Evolutionary conservation across 2,888 invertebrate species (phyloP), one percentile per base, ranked within the genome.

Genomic region (Pristionchus fissidentatus): DNA sequence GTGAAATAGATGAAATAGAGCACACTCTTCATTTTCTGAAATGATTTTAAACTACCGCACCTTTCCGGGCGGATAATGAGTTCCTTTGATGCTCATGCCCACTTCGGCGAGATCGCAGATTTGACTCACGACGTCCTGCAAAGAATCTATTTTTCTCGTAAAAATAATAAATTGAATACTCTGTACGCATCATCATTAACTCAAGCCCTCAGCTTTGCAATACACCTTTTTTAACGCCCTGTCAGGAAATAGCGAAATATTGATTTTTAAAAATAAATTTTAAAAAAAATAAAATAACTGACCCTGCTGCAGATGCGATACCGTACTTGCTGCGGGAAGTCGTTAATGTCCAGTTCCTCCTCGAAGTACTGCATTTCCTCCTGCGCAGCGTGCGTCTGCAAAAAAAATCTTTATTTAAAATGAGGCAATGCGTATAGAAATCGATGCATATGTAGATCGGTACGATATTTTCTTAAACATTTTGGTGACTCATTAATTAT

Each of bases 81-180:
- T 97, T n/a, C 99, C 99, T 66, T 98, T 95, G 0, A 99, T 99
- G 0, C 98, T 98, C 86, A 99, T 96, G 55, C 99, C 99, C 0
- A 98, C 99, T 93, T 99, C 99, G 0, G 98, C 98, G 93, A 98
- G 98, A 93, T 99, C 99, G 78, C 97, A 97, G 91, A 99, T 98
- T 92, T 98, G 96, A 0, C 97, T 97, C 87, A 99, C 93, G 7
- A 98, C 97, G 94, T 99, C 99, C 95, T 96, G 94, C 19, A 89
- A 88, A 82, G 41, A 8, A 89, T 89, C 29, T 52, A 38, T 26
- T 66, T 19, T 15, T 19, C 32, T 15, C n/a, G 29, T 29, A 10
- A 38, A 35, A 19, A 49, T 13, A 49, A 49, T 19, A 13, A 19
- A 49, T 10, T 49, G 49, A 49, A 19, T 49, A n/a, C n/a, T n/a